Evolutionary conservation across 2,797 vertebrate genomes (phyloP).

Genomic region (Pogoniulus pusillus): DNA sequence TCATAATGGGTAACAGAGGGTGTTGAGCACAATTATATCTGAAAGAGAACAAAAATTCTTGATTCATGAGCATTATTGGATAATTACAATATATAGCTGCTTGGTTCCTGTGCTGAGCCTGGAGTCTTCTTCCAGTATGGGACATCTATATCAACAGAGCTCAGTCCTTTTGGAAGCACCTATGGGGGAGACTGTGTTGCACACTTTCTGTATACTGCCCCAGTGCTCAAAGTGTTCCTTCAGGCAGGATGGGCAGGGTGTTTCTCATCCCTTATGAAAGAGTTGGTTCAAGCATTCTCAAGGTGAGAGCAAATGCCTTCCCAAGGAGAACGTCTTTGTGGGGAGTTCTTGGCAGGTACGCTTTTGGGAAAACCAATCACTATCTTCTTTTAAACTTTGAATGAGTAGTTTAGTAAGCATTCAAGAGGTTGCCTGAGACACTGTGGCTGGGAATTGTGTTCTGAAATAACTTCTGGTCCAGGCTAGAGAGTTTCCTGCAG

Average conservation of each 20-base stretch:
- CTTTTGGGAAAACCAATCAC: background rate
- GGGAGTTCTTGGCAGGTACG: background rate
- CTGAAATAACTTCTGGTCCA: background rate
- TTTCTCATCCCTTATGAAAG: background rate
- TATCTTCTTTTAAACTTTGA: background rate
- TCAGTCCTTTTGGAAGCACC: background rate
- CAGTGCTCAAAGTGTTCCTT: background rate
- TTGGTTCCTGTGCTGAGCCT: background rate
- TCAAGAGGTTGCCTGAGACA: background rate
- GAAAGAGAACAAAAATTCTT: background rate
- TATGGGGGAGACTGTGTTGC: accelerated
- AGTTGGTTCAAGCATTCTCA: background rate
- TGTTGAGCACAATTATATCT: background rate
- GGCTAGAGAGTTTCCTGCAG: background rate
- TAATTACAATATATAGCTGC: background rate
- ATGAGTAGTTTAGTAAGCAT: background rate
- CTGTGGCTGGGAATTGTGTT: background rate
- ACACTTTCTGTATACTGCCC: no score
- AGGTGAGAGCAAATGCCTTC: background rate
- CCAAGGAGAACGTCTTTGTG: background rate
- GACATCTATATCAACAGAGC: background rate
- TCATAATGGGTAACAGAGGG: background rate
- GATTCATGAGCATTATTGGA: background rate
- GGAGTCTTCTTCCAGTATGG: background rate
- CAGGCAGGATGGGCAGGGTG: background rate